phyloP scores from a whole-genome alignment of 2,888 invertebrate genomes.

The Pharmacophagus antenor region DNA sequence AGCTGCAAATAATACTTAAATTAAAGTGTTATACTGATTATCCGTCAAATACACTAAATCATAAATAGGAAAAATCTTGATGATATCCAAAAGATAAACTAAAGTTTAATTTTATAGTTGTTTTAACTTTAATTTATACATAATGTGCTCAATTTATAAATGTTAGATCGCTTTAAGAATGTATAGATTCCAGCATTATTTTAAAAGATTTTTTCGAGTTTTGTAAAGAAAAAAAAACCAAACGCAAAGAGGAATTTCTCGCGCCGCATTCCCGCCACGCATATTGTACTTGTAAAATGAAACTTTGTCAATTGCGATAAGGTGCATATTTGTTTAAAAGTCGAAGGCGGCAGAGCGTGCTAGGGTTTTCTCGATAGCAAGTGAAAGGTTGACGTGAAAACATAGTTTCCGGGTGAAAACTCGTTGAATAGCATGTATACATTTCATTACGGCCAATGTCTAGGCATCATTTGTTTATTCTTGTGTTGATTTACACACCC shows the following conservation, averaged over 20 bases:
- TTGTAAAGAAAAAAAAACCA: background rate
- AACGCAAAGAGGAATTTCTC: conserved; percentile 8
- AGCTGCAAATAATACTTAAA: too few species aligned
- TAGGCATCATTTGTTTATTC: background rate
- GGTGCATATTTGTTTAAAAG: conserved; percentile 13
- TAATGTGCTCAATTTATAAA: too few species aligned
- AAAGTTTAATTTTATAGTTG: too few species aligned
- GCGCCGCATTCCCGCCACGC: background rate
- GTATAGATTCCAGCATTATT: background rate
- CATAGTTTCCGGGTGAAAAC: conserved; percentile 47
- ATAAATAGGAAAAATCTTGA: too few species aligned
- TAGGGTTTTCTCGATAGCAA: conserved; percentile 44
- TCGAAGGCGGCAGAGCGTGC: conserved; percentile 33
- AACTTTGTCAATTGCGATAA: background rate
- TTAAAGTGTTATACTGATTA: too few species aligned
- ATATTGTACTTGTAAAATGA: background rate
- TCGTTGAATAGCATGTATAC: conserved; percentile 29
- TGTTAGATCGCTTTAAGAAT: too few species aligned
- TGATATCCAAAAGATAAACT: too few species aligned
- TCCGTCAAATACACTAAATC: too few species aligned
- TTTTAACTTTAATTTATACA: too few species aligned
- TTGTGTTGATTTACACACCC: background rate
- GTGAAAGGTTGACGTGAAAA: conserved; percentile 49
- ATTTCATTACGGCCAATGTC: conserved; percentile 19
- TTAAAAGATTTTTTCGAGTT: background rate